Conservation (phyloP, 2,888 invertebrate genomes). For the Chymomyza caudatula region DNA sequence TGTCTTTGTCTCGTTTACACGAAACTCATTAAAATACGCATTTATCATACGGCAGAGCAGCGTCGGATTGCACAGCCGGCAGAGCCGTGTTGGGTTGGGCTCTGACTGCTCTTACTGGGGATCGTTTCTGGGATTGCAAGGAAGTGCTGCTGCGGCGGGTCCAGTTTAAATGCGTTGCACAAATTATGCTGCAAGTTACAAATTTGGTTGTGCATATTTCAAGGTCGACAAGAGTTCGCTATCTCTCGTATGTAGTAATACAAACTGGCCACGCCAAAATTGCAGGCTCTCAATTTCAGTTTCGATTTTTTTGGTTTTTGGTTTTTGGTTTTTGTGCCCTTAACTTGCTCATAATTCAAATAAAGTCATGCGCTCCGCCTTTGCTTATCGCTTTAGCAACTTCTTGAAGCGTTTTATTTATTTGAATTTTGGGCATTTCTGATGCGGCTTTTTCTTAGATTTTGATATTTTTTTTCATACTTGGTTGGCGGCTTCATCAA, state of each 20-base stretch:
- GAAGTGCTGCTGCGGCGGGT: slow-evolving; percentile 30
- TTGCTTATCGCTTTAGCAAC: slow-evolving; percentile 41
- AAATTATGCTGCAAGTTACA: slow-evolving; percentile 48
- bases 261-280: slow-evolving; percentile 46
- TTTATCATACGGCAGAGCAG: slow-evolving; percentile 67
- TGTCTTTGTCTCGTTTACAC: slow-evolving; percentile 62
- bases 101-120: neutral
- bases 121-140: slow-evolving; percentile 12
- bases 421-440: slow-evolving; percentile 34
- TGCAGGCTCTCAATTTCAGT: slow-evolving; percentile 64
- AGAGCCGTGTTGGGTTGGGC: slow-evolving; percentile 28
- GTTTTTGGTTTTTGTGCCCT: slow-evolving; percentile 11
- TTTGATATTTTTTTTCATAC: slow-evolving; percentile 4
- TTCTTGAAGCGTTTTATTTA: slow-evolving; percentile 38
- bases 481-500: slow-evolving; percentile 58
- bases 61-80: slow-evolving; percentile 20
- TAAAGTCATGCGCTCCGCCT: slow-evolving; percentile 49
- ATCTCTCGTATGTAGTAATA: slow-evolving; percentile 11
- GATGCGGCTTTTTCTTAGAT: slow-evolving; percentile 14
- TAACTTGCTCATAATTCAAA: slow-evolving; percentile 55
- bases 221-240: slow-evolving; percentile 59
- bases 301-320: slow-evolving; percentile 64
- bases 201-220: slow-evolving; percentile 62
- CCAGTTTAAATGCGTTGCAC: slow-evolving; percentile 65
- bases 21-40: slow-evolving; percentile 76